A percentile compares a stretch with the other conserved stretches of the same genome.
phyloP scores from a whole-genome alignment of 2,888 invertebrate species.

The Andricus quercusramuli region DNA sequence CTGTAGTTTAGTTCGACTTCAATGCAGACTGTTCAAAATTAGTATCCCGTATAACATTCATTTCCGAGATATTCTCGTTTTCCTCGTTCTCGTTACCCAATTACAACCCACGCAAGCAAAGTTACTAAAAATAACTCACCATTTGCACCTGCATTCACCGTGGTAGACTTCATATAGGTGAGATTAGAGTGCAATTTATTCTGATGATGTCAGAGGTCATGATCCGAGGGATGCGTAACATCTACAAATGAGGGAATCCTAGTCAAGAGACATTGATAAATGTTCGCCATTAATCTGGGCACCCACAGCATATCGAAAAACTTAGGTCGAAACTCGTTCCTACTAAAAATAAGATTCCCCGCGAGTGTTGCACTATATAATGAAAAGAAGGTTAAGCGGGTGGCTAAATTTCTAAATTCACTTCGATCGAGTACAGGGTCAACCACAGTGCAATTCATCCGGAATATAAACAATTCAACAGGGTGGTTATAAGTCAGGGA shows the following conservation, averaged over 20 bases:
- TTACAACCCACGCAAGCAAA: slow-evolving; percentile 36
- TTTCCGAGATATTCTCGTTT: slow-evolving; percentile 13
- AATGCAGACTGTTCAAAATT: neutral
- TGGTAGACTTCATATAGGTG: neutral
- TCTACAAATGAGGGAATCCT: neutral
- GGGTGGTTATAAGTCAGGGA: too few species aligned
- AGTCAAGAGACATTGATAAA: slow-evolving; percentile 12
- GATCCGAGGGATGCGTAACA: neutral
- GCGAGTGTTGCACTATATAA: neutral
- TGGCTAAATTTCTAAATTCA: slow-evolving; percentile 35
- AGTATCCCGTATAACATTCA: neutral
- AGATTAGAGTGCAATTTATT: neutral
- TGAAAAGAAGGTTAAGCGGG: slow-evolving; percentile 34
- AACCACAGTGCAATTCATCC: neutral
- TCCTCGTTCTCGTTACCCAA: slow-evolving; percentile 38
- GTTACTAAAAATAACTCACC: slow-evolving; percentile 16
- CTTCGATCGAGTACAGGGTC: slow-evolving; percentile 30
- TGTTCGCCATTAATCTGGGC: neutral
- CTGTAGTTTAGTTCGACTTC: neutral
- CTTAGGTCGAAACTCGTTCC: slow-evolving; percentile 7
- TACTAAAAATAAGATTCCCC: slow-evolving; percentile 20
- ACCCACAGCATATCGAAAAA: neutral
- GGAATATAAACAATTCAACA: neutral
- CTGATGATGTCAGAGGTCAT: slow-evolving; percentile 11
- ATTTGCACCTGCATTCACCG: slow-evolving; percentile 21